Percentiles rank a stretch among this genome's conserved stretches.
These are phyloP conservation scores for Leptopterna dolabrata DNA, from an alignment of 2,888 invertebrate species.

Conservation along the genomic window DNA sequence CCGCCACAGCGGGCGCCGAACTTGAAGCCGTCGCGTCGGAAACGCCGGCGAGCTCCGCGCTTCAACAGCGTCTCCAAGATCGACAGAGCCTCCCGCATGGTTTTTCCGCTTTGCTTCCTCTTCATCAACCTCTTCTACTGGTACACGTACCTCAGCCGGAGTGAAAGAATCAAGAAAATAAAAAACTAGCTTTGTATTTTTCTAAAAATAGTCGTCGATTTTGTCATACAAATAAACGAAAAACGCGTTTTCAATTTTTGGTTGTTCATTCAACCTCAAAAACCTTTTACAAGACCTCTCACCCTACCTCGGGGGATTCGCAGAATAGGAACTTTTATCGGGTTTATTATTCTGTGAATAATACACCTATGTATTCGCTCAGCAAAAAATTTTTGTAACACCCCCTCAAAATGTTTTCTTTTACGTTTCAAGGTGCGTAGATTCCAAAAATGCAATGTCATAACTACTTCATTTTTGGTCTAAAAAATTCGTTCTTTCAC, in stretches of 20 bases:
- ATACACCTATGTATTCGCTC: no score
- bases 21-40: conserved; percentile 60
- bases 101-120: conserved; percentile 81
- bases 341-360: no score
- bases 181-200: conserved; percentile 44
- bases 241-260: background rate
- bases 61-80: conserved; percentile 86
- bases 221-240: background rate
- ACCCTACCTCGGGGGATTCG: no score
- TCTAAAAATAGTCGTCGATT: background rate
- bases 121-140: conserved; percentile 84
- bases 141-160: conserved; percentile 78
- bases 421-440: no score
- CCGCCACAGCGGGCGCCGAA: conserved; percentile 66
- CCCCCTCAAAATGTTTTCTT: no score
- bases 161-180: conserved; percentile 68
- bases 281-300: no score
- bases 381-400: no score
- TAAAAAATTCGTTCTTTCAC: no score
- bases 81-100: conserved; percentile 78
- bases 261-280: background rate
- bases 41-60: conserved; percentile 71
- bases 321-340: no score
- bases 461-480: no score
- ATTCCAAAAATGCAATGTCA: no score